Percentiles rank a stretch among this genome's conserved stretches.
phyloP scores from a whole-genome alignment of 2,888 invertebrate species.

The Ctena decussata region DNA sequence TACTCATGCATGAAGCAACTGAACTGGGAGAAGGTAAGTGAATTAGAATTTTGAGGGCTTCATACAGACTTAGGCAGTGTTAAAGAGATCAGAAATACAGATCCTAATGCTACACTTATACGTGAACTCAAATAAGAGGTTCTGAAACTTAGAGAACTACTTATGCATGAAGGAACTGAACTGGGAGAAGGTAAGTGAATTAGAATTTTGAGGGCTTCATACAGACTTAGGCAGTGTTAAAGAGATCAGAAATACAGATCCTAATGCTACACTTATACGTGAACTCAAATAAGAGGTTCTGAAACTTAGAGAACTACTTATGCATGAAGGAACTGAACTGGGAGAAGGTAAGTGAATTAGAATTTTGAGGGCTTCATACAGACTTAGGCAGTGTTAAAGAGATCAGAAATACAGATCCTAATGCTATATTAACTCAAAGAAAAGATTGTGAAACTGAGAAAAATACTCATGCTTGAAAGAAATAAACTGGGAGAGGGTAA shows the following conservation, averaged over 20 bases:
- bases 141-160: constrained; percentile 95
- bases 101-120: constrained; percentile 99
- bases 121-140: constrained; percentile 99
- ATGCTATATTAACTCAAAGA: too few relatives aligned
- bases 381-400: too few relatives aligned
- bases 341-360: constrained; percentile 79
- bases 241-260: constrained; percentile 99
- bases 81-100: constrained; percentile 99
- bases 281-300: constrained; percentile 99
- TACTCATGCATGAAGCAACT: constrained; percentile 98
- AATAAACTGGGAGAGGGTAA: too few relatives aligned
- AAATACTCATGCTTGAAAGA: too few relatives aligned
- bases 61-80: too few relatives aligned
- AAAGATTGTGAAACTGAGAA: too few relatives aligned
- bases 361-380: too few relatives aligned
- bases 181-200: constrained; percentile 82
- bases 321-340: constrained; percentile 97
- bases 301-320: constrained; percentile 96
- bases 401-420: too few relatives aligned
- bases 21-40: constrained; percentile 88
- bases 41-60: too few relatives aligned
- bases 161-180: constrained; percentile 98
- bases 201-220: too few relatives aligned
- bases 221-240: constrained; percentile 99
- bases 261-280: constrained; percentile 99